phyloP scores from a whole-genome alignment of 2,888 invertebrate species.

The Cheilosia vulpina region DNA sequence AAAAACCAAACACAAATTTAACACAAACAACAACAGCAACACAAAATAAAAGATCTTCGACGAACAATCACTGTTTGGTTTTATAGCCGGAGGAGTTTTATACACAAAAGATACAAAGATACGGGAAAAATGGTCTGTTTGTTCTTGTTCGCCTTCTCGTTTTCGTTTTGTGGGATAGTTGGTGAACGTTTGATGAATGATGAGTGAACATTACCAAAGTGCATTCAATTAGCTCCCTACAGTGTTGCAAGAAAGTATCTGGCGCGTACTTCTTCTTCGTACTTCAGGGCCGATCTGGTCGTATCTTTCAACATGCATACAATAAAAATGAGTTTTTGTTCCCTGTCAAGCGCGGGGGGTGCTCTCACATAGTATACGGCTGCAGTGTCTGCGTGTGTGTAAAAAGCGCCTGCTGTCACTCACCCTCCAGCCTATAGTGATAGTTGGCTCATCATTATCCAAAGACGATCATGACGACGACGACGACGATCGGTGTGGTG shows the following conservation, averaged over 20 bases:
- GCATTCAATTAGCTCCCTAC: slow-evolving; percentile 61
- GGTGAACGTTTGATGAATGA: slow-evolving; percentile 65
- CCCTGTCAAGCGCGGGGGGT: background rate
- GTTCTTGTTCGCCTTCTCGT: slow-evolving; percentile 20
- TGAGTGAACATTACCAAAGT: slow-evolving; percentile 69
- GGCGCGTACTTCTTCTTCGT: slow-evolving; percentile 11
- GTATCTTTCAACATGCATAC: slow-evolving; percentile 52
- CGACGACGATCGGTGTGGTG: slow-evolving; percentile 15
- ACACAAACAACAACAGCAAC: slow-evolving; percentile 1
- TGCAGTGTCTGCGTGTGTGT: background rate
- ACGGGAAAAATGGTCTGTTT: slow-evolving; percentile 28
- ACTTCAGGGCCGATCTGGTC: slow-evolving; percentile 45
- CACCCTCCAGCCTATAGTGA: background rate
- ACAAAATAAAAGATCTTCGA: background rate
- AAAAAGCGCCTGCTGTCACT: background rate
- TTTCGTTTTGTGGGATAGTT: slow-evolving; percentile 7
- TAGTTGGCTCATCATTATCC: slow-evolving; percentile 8
- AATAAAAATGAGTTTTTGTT: slow-evolving; percentile 43
- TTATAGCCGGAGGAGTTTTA: slow-evolving; percentile 16
- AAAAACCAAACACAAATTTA: slow-evolving; percentile 3
- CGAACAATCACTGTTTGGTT: slow-evolving; percentile 42
- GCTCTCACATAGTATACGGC: background rate
- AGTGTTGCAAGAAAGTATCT: slow-evolving; percentile 49
- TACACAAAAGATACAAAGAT: slow-evolving; percentile 41
- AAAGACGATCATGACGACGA: background rate